Percentiles rank a stretch among this genome's conserved stretches.
These are phyloP conservation scores for Salvelinus namaycush DNA, from an alignment of 2,113 vertebrate species.

Conservation along the genomic window DNA sequence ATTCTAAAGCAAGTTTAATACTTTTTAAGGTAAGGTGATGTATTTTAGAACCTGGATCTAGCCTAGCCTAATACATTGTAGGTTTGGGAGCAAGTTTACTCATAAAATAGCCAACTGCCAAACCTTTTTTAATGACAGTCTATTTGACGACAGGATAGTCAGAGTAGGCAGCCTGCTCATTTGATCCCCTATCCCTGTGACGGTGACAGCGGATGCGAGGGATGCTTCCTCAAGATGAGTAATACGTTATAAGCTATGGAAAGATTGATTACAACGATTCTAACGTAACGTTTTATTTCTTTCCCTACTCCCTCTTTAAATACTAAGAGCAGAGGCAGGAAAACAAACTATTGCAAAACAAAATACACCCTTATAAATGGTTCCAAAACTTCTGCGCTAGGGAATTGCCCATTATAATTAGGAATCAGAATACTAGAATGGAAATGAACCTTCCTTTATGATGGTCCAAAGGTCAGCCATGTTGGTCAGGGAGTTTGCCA, in stretches of 20 bases:
- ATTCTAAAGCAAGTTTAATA: too few species aligned
- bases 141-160: neutral
- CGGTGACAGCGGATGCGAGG: neutral
- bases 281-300: neutral
- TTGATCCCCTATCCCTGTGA: neutral
- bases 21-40: too few species aligned
- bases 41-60: too few species aligned
- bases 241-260: conserved; percentile 22
- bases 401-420: too few species aligned
- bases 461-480: too few species aligned
- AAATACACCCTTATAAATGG: too few species aligned
- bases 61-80: neutral
- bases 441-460: too few species aligned
- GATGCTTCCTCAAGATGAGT: conserved; percentile 26
- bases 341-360: too few species aligned
- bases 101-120: neutral
- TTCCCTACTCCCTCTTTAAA: neutral
- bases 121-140: neutral
- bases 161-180: neutral
- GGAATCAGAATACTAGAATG: too few species aligned
- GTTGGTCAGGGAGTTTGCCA: too few species aligned
- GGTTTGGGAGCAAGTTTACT: neutral
- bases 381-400: too few species aligned
- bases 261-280: neutral
- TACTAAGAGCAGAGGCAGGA: too few species aligned